Base-by-base conservation (phyloP, 2,888 invertebrate genomes). In the Tortricodes alternella region DNA sequence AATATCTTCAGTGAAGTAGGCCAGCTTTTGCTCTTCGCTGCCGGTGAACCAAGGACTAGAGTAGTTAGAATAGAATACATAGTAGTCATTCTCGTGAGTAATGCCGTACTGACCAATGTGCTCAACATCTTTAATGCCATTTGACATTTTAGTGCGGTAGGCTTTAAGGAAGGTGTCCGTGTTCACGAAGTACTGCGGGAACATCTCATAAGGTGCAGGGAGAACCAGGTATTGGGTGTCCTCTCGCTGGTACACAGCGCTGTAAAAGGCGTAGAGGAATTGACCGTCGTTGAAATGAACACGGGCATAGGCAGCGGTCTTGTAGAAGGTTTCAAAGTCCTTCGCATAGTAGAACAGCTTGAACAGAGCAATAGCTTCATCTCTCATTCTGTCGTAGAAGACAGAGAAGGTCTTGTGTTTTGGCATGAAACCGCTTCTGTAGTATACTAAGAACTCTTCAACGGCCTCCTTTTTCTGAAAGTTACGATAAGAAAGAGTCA, bases 1-100 rank as follows among this genome's bases (percentile, higher is more conserved):
- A 64, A 95, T 85, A 69, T 95, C 95, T 72, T 95, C 94, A 27
- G 93, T 93, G 81, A 94, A 94, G 81, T 95, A 95, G 27, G 92
- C 87, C 53, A 95, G 65, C 57, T 89, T 91, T 68, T 91, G 89
- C 67, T 95, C 94, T 1, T 87, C 71, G 64, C 92, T 92, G 64
- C 85, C 89, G 69, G 91, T 92, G 64, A 85, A 77, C 32, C 73
- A 70, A 32, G 89, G 70, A 64, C 88, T 91, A 8, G 93, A 92
- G 66, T 93, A 93, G 74, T 94, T 94, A 13, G 92, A 85, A 53
- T 92, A 91, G 67, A 92, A 85, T 19, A 91, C 77, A 62, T 86
- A 92, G n/a, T 82, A 69, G 37, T 90, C 75, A 18, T 76, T 72
- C 53, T 88, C 86, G 19, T 76, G 76, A 8, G 83, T 74, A 21